Conservation (phyloP, 2,797 vertebrate genomes). For the Lacerta bilineata region DNA sequence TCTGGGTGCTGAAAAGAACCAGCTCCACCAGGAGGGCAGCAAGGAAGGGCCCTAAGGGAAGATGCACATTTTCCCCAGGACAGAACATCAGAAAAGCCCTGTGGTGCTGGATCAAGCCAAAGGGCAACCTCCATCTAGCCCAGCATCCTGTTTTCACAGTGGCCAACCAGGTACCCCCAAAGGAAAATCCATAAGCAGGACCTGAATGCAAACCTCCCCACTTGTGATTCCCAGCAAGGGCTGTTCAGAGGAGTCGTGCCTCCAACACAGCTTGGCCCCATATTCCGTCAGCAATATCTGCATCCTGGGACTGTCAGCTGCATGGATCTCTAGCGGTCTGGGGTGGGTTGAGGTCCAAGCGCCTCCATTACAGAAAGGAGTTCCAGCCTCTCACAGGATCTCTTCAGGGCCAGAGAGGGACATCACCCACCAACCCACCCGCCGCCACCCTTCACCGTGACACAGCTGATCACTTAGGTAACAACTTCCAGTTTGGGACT, state of each 20-base stretch:
- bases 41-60: neutral
- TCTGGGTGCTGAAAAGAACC: neutral
- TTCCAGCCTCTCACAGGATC: neutral
- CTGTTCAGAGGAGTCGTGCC: too few species aligned
- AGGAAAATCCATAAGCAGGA: too few species aligned
- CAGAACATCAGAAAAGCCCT: too few species aligned
- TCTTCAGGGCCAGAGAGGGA: neutral
- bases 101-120: too few species aligned
- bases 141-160: too few species aligned
- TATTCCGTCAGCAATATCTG: neutral
- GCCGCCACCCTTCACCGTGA: neutral
- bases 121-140: too few species aligned
- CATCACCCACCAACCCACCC: too few species aligned
- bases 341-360: neutral
- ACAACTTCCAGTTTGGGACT: conserved; percentile 37
- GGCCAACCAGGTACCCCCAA: too few species aligned
- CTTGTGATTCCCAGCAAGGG: too few species aligned
- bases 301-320: neutral
- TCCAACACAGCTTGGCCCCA: too few species aligned
- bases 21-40: neutral
- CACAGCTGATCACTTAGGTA: neutral
- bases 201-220: too few species aligned
- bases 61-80: neutral
- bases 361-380: neutral
- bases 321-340: neutral